phyloP scores from a whole-genome alignment of 92 coral and sea anemone genomes.

The Palythoa heliodiscus region DNA sequence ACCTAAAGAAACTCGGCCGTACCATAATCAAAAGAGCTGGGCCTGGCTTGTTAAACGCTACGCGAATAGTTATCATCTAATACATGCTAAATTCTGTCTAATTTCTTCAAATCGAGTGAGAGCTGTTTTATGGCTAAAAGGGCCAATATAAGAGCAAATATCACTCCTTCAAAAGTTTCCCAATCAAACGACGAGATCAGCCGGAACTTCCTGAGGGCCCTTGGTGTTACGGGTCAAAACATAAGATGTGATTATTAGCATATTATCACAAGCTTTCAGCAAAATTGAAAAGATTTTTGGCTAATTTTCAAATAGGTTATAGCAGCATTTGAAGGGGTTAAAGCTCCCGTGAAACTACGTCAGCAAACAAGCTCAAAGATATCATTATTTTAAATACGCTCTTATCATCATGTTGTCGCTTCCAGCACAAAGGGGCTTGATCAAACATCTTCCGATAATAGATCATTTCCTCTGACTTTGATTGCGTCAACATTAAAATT shows the following conservation, averaged over 20 bases:
- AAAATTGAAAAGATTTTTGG: not conserved
- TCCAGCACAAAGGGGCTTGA: not conserved
- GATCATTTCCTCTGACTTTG: not conserved
- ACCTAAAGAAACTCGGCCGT: not conserved
- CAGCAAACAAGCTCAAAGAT: not conserved
- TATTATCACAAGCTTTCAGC: not conserved
- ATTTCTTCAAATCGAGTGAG: not conserved
- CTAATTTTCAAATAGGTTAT: not conserved
- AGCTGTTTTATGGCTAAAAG: not conserved
- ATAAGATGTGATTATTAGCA: not conserved
- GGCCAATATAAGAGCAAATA: slow-evolving; percentile 9
- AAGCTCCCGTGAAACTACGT: not conserved
- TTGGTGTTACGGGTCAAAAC: slow-evolving; percentile 11
- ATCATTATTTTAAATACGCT: not conserved
- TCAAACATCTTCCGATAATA: slow-evolving; percentile 5
- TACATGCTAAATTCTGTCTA: not conserved
- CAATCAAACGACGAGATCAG: not conserved
- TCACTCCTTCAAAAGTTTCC: not conserved
- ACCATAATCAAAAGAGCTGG: not conserved
- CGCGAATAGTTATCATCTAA: not conserved
- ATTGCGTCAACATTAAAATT: slow-evolving; percentile 34
- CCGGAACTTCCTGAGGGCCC: slow-evolving; percentile 19
- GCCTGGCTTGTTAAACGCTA: not conserved
- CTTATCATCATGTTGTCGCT: not conserved
- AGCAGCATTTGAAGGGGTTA: not conserved